Evolutionary conservation across 2,797 vertebrate species (phyloP).

Genomic region (Pampus argenteus): DNA sequence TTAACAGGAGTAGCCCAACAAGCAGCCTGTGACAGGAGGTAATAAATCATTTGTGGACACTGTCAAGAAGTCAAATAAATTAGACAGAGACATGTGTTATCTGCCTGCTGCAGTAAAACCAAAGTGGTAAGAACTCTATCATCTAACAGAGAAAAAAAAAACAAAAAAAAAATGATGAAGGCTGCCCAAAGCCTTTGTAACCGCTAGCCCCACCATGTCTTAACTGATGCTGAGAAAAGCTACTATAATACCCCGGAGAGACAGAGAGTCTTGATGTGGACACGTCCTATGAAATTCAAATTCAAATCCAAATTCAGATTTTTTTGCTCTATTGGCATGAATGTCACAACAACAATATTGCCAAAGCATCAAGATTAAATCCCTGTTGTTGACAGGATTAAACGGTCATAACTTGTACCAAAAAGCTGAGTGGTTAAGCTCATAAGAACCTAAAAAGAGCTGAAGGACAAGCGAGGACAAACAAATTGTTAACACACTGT

Average conservation of each 20-base stretch:
- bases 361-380: no score
- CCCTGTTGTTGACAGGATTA: slow-evolving; percentile 75
- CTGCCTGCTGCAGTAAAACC: slow-evolving; percentile 64
- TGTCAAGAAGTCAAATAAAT: slow-evolving; percentile 76
- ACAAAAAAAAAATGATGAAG: slow-evolving; percentile 12
- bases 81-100: slow-evolving; percentile 64
- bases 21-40: slow-evolving; percentile 59
- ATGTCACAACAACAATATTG: no score
- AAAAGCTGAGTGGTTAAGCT: slow-evolving; percentile 67
- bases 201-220: slow-evolving; percentile 11
- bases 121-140: slow-evolving; percentile 45
- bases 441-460: slow-evolving; percentile 59
- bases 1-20: slow-evolving; percentile 68
- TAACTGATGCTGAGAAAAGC: slow-evolving; percentile 21
- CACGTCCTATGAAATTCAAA: no score
- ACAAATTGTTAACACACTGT: slow-evolving; percentile 36
- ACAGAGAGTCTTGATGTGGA: slow-evolving; percentile 11
- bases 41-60: slow-evolving; percentile 77
- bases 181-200: slow-evolving; percentile 1
- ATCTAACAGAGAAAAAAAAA: slow-evolving; percentile 17
- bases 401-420: slow-evolving; percentile 61
- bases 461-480: slow-evolving; percentile 33
- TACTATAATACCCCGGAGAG: slow-evolving; percentile 17
- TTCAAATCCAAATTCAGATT: no score
- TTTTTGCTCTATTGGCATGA: no score